phyloP scores from a whole-genome alignment of 1,140 invertebrate genomes.

The Drosophila tsacasi region DNA sequence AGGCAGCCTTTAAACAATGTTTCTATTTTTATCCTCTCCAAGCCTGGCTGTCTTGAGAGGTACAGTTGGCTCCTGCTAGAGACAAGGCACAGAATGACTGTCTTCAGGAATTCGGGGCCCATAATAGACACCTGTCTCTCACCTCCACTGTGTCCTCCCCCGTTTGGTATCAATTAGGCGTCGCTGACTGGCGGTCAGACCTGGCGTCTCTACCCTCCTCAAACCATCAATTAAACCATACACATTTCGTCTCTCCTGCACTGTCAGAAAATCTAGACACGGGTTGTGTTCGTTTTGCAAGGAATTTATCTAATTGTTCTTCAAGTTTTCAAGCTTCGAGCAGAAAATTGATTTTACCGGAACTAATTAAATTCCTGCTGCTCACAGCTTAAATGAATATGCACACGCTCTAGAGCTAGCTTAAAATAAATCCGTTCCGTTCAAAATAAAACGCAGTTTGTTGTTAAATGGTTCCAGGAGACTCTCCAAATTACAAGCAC shows the following conservation, averaged over 20 bases:
- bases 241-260: slow-evolving; percentile 30
- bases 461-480: no score
- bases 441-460: background rate
- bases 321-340: no score
- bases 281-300: background rate
- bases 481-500: background rate
- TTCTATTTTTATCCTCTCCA: background rate
- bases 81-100: background rate
- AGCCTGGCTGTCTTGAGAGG: background rate
- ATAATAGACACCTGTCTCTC: slow-evolving; percentile 53
- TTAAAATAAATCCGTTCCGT: background rate
- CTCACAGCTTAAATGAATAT: background rate
- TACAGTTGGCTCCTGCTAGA: background rate
- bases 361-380: background rate
- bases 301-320: background rate
- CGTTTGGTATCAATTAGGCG: slow-evolving; percentile 43
- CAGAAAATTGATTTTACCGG: background rate
- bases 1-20: background rate
- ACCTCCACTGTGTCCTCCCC: slow-evolving; percentile 3
- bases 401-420: background rate
- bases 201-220: slow-evolving; percentile 60
- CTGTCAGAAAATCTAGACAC: background rate
- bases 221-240: slow-evolving; percentile 75
- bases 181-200: slow-evolving; percentile 9
- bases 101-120: slow-evolving; percentile 10